Evolutionary conservation across 2,888 invertebrate genomes (phyloP).

Genomic region (Liopterus haemorrhoidalis): DNA sequence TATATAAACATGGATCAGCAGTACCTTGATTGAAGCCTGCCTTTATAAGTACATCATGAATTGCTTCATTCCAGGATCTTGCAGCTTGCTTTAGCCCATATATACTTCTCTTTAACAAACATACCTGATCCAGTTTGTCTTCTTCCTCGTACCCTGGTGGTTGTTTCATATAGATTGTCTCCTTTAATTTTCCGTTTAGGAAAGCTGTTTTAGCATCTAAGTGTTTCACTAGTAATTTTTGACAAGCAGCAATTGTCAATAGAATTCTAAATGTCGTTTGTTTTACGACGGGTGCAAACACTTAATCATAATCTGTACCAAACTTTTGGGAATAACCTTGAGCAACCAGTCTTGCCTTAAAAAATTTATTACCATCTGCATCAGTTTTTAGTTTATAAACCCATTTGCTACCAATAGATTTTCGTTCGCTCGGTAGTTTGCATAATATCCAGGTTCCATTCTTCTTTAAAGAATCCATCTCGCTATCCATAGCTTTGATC

Average conservation of each 20-base stretch:
- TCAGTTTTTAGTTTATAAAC: conserved; percentile 28
- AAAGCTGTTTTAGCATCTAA: conserved; percentile 29
- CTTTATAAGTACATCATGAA: conserved; percentile 11
- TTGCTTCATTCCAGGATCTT: background rate
- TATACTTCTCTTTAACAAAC: background rate
- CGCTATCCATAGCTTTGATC: conserved; percentile 9
- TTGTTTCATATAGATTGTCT: conserved; percentile 9
- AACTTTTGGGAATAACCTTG: conserved; percentile 31
- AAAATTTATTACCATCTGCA: conserved; percentile 23
- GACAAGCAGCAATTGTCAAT: conserved; percentile 18
- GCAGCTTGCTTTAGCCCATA: conserved; percentile 6
- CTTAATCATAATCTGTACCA: conserved; percentile 32
- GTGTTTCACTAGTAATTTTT: conserved; percentile 7
- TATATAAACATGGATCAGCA: conserved; percentile 10
- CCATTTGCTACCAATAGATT: conserved; percentile 28
- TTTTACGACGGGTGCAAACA: conserved; percentile 31
- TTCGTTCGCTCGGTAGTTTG: conserved; percentile 1
- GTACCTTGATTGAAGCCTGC: background rate
- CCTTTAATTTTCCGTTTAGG: conserved; percentile 29
- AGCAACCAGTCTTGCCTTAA: conserved; percentile 29
- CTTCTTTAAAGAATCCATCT: conserved; percentile 1
- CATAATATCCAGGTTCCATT: background rate
- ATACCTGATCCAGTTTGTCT: background rate
- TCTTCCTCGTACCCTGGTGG: conserved; percentile 14
- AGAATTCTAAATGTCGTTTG: conserved; percentile 29